Base-by-base conservation (phyloP, 2,888 invertebrate species). In the Junonia oenone region DNA sequence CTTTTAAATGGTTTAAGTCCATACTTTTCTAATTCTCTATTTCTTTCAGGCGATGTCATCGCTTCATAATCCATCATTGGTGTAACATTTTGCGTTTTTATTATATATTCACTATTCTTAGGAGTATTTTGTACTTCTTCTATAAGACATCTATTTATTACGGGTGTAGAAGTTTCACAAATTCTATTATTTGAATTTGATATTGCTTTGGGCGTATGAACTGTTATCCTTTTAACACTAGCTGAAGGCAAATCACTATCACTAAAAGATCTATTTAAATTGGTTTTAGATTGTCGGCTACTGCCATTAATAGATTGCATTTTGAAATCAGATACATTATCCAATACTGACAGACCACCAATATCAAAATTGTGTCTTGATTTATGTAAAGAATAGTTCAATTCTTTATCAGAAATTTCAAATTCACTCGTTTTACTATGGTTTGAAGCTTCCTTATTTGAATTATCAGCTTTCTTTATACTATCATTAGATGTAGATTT, bases 1-100 rank as follows among this genome's bases (percentile, higher is more conserved):
- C 93, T 85, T 73, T 93, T 94, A 15, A 94, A 81, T 1, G 93
- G 92, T 71, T 94, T 94, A 5, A 94, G 78, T 2, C 94, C 94
- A 80, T 91, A 93, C 71, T 92, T 93, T 60, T 92, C 89, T 5
- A 94, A 74, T 69, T 93, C 92, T 58, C 79, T 82, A 58, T 91
- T 81, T 29, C 93, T 80, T 63, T 91, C 88, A 0, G 93, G 91
- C 17, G 93, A 92, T 29, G 88, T 73, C 91, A 94, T 91, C 5
- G 74, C 68, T 15, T 83, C 82, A 68, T 91, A 94, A 70, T 94
- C 84, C 0, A 89, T 78, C 77, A 92, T 92, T 2, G 93, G 92
- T 2, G 92, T 91, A 0, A 92, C 80, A 67, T 92, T 81, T 51
- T 80, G 73, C 0, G 90, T 91, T 76, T 93, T 93, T 0, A 93